phyloP scores from a whole-genome alignment of 2,888 invertebrate genomes.

The Acanthococcus lagerstroemiae region DNA sequence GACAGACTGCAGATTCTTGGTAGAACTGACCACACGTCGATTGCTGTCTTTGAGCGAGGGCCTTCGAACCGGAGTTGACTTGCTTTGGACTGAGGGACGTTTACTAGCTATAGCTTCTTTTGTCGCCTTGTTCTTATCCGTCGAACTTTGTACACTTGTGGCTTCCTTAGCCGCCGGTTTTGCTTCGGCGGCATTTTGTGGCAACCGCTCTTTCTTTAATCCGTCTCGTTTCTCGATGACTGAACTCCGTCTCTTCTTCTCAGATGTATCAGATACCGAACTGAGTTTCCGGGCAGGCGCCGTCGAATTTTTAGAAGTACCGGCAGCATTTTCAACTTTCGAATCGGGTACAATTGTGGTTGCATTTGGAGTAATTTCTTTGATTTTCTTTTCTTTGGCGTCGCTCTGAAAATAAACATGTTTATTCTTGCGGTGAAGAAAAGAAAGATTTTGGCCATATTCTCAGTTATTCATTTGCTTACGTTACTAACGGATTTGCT shows the following conservation, averaged over 20 bases:
- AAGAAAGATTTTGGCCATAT: background rate
- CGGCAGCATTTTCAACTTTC: background rate
- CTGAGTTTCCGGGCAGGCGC: background rate
- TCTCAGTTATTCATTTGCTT: too few relatives aligned
- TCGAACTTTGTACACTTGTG: background rate
- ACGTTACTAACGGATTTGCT: too few relatives aligned
- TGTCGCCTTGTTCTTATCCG: background rate
- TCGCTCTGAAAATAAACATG: too few relatives aligned
- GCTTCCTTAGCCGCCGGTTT: background rate
- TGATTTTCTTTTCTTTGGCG: too few relatives aligned
- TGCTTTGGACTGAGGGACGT: background rate
- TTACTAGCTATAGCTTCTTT: background rate
- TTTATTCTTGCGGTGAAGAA: background rate
- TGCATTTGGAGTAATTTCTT: background rate
- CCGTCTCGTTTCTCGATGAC: background rate
- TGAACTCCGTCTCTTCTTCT: background rate
- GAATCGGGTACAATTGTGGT: background rate
- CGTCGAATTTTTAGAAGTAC: background rate
- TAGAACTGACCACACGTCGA: background rate
- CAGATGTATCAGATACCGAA: background rate
- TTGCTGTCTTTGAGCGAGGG: constrained; percentile 1
- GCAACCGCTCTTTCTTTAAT: background rate
- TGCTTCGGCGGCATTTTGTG: background rate
- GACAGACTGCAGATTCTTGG: background rate
- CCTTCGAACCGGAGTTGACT: background rate